Base-by-base conservation (phyloP, 2,797 vertebrate genomes). In the Meda fulgida region DNA sequence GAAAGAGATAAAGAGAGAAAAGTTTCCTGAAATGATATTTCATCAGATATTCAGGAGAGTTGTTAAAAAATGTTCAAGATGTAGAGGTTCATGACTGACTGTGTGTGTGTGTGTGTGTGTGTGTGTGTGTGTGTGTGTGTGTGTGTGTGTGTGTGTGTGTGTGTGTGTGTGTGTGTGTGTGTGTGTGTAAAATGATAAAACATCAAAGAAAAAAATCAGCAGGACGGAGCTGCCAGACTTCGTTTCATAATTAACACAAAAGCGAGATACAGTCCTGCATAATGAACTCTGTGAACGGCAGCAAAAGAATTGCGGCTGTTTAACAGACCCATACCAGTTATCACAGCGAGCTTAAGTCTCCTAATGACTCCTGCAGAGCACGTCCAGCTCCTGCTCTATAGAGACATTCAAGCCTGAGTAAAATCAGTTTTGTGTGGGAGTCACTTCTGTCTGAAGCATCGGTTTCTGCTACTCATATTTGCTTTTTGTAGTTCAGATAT, bases 161-260 rank as follows among this genome's bases (percentile, higher is more conserved):
- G 23, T 40, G 53, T 60, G 19, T 38, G 84, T 83, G 38, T 10
- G 38, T 40, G 76, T 34, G 36, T 21, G 18, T 19, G 55, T 36
- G 26, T 51, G 84, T 75, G 76, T 26, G 36, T 18, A 13, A n/a
- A n/a, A n/a, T 73, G 31, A 76, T 80, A 84, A 85, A 80, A 87
- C 60, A 72, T 81, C 70, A 82, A 86, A 88, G 72, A 67, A 60
- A 51, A 51, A 85, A 65, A 70, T 77, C 67, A 53, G 81, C 67
- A 83, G 21, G 81, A 83, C 14, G 58, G 21, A 79, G 79, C 53
- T 79, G 79, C 85, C 79, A 88, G 85, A 85, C 75, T 76, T 75
- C 40, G 66, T 84, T 85, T 43, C 69, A 82, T 86, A 87, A 88
- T 88, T 87, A 87, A 87, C 83, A 88, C 80, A 80, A 76, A 73